Base-by-base conservation (phyloP, 2,888 invertebrate genomes). In the Trimorus sp. region DNA sequence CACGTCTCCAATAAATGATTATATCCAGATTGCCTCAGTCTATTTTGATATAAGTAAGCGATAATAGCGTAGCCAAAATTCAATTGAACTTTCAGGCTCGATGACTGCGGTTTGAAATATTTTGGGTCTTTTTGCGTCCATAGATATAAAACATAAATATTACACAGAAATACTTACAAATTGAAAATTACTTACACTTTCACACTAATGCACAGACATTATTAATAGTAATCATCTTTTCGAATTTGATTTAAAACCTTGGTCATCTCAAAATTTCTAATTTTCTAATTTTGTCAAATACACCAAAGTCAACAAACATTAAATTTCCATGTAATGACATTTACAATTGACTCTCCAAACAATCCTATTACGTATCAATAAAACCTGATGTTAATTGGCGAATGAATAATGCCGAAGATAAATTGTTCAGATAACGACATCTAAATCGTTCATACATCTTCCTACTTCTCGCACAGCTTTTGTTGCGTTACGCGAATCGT, bases 21-120 rank as follows among this genome's bases (percentile, higher is more conserved):
- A 69, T 69, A 74, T 77, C 77, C 77, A 77, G 81, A 82, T 82
- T 82, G 81, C 77, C 81, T 82, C 73, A 74, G 77, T 82, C 77
- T 82, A 82, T 77, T 82, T 82, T 77, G 77, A 82, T 74, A 82
- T 73, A 82, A 82, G 81, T 69, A 82, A 82, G 16, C 77, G 81
- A 82, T 77, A 77, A 77, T 37, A 56, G n/a, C 14, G 65, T 40
- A 38, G 68, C 76, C 62, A 73, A 68, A 71, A 66, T 77, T 60
- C 48, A 60, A 79, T 79, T 66, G 51, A 58, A 59, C 51, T 40
- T 58, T 1, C 49, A 51, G 60, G 51, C 45, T 76, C 45, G 15
- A 62, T 76, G 54, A 54, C 42, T 53, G 42, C 11, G 16, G 15
- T 56, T 68, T 48, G 16, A 11, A 45, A 48, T 5, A 26, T 42